Evolutionary conservation across 2,888 invertebrate genomes (phyloP).

Genomic region (Cheilosia vernalis): DNA sequence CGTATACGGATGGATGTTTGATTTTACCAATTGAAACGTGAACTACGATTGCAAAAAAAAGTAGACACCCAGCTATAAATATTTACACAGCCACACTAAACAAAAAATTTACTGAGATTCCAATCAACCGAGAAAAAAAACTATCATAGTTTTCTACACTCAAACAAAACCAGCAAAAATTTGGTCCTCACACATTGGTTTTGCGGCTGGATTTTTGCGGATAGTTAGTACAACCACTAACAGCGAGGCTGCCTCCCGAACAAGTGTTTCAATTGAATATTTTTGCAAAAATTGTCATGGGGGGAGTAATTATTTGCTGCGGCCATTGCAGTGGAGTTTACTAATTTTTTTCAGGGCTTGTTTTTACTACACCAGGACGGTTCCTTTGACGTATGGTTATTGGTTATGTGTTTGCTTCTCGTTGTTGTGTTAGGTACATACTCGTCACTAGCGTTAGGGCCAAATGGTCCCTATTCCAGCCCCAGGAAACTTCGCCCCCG

Average conservation of each 20-base stretch:
- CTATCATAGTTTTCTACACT: slow-evolving; percentile 39
- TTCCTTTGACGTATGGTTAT: no score
- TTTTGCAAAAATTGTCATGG: slow-evolving; percentile 1
- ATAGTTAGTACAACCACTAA: neutral
- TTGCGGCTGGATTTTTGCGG: slow-evolving; percentile 10
- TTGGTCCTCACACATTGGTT: slow-evolving; percentile 25
- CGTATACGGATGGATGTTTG: neutral
- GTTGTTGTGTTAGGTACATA: no score
- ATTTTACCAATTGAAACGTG: slow-evolving; percentile 4
- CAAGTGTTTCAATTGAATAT: slow-evolving; percentile 7
- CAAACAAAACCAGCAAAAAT: slow-evolving; percentile 46
- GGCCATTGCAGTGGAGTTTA: no score
- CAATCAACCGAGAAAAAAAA: slow-evolving; percentile 40
- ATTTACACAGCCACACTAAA: neutral
- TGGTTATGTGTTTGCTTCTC: no score
- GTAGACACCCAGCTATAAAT: slow-evolving; percentile 5
- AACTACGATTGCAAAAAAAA: slow-evolving; percentile 14
- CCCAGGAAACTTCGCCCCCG: no score
- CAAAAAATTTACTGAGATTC: slow-evolving; percentile 31
- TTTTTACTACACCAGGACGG: no score
- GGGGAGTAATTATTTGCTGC: slow-evolving; percentile 7
- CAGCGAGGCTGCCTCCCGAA: neutral
- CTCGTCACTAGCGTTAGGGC: no score
- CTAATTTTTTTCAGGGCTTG: no score
- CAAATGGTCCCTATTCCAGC: no score